These are phyloP conservation scores for Paramormyrops hopkinsi DNA, from an alignment of 2,797 vertebrate genomes.

Conservation along the genomic window DNA sequence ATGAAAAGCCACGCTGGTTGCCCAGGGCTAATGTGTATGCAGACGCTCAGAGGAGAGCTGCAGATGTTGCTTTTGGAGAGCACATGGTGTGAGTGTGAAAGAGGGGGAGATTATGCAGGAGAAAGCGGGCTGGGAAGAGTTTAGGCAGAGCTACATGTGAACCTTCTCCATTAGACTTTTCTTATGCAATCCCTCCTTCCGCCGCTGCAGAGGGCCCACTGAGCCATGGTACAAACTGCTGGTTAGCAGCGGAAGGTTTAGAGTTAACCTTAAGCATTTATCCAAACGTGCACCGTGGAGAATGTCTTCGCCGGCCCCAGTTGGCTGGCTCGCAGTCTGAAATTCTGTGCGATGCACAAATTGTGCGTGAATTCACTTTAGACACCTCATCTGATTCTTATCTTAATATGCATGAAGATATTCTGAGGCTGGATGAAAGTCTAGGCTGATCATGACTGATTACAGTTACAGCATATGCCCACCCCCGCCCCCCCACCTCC, in stretches of 20 bases:
- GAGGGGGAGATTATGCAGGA: not conserved
- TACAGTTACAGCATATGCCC: not conserved
- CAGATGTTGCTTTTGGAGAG: not conserved
- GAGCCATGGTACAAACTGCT: not conserved
- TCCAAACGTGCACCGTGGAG: not conserved
- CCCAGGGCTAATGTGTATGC: not conserved
- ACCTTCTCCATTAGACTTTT: not conserved
- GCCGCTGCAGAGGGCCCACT: not conserved
- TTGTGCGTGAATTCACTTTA: not conserved
- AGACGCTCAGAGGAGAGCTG: not conserved
- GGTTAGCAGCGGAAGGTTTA: not conserved
- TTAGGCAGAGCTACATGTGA: not conserved
- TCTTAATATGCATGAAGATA: not conserved
- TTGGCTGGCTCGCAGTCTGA: not conserved
- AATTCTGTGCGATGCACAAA: not conserved
- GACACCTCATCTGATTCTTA: not conserved
- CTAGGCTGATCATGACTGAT: not conserved
- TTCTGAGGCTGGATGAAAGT: not conserved
- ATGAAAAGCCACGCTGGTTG: not conserved
- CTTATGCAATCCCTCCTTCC: not conserved
- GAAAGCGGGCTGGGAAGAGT: not conserved
- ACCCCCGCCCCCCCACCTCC: not conserved
- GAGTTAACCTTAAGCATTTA: not conserved
- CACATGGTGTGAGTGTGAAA: not conserved
- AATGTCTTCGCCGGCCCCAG: not conserved